Percentiles rank a stretch among this genome's conserved stretches.
Conservation (phyloP, 2,797 vertebrate species). For the Microctenopoma stevenorrisi region DNA sequence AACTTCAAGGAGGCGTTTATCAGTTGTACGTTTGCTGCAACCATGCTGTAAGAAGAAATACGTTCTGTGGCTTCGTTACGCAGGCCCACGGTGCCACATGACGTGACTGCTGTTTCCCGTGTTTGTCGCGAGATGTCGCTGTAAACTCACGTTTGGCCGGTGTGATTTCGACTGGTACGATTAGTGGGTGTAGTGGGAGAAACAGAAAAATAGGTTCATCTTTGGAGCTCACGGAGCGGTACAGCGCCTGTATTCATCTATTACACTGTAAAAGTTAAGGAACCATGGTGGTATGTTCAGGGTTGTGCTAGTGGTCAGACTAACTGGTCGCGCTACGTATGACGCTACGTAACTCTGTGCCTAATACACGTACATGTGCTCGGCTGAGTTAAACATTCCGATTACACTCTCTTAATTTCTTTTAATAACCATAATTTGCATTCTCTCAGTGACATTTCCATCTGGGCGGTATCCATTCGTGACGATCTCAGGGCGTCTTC, state of each 20-base stretch:
- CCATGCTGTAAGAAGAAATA: too few species aligned
- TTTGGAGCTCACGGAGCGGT: neutral
- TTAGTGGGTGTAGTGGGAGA: neutral
- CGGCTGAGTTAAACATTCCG: neutral
- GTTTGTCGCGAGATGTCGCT: slow-evolving; percentile 58
- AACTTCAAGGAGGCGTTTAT: too few species aligned
- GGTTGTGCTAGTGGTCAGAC: neutral
- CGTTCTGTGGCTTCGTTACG: neutral
- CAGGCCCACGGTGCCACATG: neutral
- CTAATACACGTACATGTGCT: neutral
- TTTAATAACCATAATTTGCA: slow-evolving; percentile 7
- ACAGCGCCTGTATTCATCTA: too few species aligned
- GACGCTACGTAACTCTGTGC: neutral
- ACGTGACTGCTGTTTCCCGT: neutral
- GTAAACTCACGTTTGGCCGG: neutral
- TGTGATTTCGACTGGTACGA: neutral
- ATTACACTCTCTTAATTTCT: neutral
- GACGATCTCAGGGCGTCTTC: slow-evolving; percentile 58
- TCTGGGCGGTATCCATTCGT: slow-evolving; percentile 28
- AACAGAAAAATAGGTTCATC: neutral
- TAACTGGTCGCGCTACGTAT: neutral
- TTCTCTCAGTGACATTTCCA: slow-evolving; percentile 57
- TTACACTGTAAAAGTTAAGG: too few species aligned
- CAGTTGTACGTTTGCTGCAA: too few species aligned
- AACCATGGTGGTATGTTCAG: neutral